Evolutionary conservation across 2,113 vertebrate species (phyloP).

Genomic region (Sinocyclocheilus anshuiensis): DNA sequence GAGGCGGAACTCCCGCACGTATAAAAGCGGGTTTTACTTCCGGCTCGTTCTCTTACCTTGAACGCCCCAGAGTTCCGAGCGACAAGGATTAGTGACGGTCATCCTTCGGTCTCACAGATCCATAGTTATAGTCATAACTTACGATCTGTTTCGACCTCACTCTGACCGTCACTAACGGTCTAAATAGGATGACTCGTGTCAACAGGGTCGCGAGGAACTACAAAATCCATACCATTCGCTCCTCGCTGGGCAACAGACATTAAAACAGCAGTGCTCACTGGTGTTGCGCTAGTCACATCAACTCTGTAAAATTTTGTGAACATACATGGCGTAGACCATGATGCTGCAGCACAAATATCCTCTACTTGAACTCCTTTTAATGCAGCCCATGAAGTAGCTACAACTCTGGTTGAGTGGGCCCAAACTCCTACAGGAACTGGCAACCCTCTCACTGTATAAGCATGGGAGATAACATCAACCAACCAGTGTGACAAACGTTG

Average conservation of each 20-base stretch:
- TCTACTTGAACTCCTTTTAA: background rate
- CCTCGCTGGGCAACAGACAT: background rate
- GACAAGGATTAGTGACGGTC: no score
- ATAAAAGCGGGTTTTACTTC: no score
- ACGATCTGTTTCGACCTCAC: no score
- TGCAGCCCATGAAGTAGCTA: background rate
- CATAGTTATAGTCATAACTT: no score
- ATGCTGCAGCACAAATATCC: background rate
- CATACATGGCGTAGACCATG: no score
- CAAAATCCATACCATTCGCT: background rate
- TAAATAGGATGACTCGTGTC: no score
- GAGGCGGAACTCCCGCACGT: no score
- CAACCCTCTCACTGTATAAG: background rate
- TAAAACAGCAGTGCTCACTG: background rate
- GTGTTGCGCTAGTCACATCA: background rate
- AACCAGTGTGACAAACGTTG: background rate
- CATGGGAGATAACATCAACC: background rate
- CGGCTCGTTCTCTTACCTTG: no score
- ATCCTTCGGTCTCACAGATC: no score
- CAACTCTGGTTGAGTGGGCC: background rate
- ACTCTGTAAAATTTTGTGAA: no score
- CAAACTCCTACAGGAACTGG: background rate
- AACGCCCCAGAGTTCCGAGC: no score
- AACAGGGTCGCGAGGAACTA: background rate
- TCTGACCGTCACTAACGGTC: no score